Evolutionary conservation across 2,113 vertebrate genomes (phyloP), one percentile per base, ranked within the genome.

Genomic region (Perca fluviatilis): DNA sequence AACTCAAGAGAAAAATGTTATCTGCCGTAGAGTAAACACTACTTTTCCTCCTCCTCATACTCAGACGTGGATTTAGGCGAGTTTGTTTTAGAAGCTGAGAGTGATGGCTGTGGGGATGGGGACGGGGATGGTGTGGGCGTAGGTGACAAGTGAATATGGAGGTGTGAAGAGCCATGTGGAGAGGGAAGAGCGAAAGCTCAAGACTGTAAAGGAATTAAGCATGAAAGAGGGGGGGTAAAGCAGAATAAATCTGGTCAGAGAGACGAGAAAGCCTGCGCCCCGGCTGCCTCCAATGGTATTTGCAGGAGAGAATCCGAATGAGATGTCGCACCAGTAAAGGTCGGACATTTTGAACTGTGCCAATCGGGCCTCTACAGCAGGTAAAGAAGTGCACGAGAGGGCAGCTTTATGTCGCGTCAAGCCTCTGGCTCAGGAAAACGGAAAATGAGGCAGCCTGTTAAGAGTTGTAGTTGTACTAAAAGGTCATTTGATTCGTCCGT

Each of bases 111-210:
- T 14, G 27, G 49, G 6, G 25, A 16, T 27, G 73, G 16, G 16
- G 79, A 4, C 16, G 56, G 8, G 7, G 74, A 1, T 23, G 75
- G 46, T 7, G 66, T 80, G 70, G 78, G 75, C 54, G 81, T 56
- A 65, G 66, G 75, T 82, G 86, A 79, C 46, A 62, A 78, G 80
- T 33, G 69, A 79, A 68, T 18, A 25, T 79, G 65, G 63, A 36
- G 68, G 80, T 79, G 86, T 81, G 73, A 83, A 11, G 79, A 85
- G 87, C 83, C 91, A 86, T 87, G 80, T 83, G 86, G 80, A 13
- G 80, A 40, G 19, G 56, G 47, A n/a, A 18, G 68, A 67, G 77
- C 6, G 47, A 16, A 12, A 46, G 76, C 40, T 33, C 6, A 13
- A 36, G 58, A 5, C n/a, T 57, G 62, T 21, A 21, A 2, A 33